Base-by-base conservation (phyloP, 2,797 vertebrate species). In the Sebastes iracundus region DNA sequence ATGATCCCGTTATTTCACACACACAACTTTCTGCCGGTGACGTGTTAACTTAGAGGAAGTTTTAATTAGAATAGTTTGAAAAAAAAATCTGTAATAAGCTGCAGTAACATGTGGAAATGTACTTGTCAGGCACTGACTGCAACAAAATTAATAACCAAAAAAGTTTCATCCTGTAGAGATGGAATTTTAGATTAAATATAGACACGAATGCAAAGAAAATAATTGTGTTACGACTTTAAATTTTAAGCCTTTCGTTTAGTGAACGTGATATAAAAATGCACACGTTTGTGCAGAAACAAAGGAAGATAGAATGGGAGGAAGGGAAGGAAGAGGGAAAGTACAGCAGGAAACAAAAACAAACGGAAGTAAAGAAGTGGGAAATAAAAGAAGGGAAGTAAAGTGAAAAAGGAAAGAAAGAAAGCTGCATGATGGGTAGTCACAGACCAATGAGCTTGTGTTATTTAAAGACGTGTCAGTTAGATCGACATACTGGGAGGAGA, bases 381-480 rank as follows among this genome's bases (percentile, higher is more conserved):
- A 18, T 5, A 12, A 33, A 28, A 25, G 8, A 23, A 38, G 27
- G 7, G 65, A 71, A 59, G 7, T 35, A 32, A 55, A 13, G 16
- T 14, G 33, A 27, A 69, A 58, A 66, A 6, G 13, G 9, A 65
- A 25, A 22, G 61, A 58, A 61, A 13, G 68, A 53, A 49, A 68
- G n/a, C 25, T 27, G 61, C 10, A 62, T n/a, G 80, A 71, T 18
- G 33, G 53, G 72, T 42, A 52, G 75, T 68, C 33, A 55, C n/a
- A 59, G 75, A 59, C 78, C 80, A 72, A 63, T 80, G 69, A 79
- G 77, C 69, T 69, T 61, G 81, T 85, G 87, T 91, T 93, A 91
- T 94, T 94, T 94, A 92, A 93, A 93, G 88, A 87, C 3, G 38
- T 82, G 85, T 90, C 89, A 83, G 80, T 46, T 78, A 77, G 86